Conservation (phyloP, 2,113 vertebrate genomes). For the Protobothrops mucrosquamatus region DNA sequence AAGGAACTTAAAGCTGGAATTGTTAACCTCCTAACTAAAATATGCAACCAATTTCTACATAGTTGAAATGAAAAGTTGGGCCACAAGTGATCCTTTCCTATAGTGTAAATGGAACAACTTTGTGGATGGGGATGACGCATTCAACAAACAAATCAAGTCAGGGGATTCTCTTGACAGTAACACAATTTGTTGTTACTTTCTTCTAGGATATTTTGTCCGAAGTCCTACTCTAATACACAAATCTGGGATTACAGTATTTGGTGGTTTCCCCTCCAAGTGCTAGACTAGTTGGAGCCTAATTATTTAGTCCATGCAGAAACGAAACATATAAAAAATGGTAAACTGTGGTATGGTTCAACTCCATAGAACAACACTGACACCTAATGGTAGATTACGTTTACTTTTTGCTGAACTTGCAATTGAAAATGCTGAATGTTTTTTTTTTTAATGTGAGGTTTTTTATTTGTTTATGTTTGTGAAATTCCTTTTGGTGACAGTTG, state of each 20-base stretch:
- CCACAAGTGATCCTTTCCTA: not conserved
- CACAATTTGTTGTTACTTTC: not conserved
- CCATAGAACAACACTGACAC: slow-evolving; percentile 24
- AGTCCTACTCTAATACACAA: not conserved
- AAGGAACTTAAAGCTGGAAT: not conserved
- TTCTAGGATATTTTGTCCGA: not conserved
- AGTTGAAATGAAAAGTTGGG: not conserved
- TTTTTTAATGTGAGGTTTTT: not conserved
- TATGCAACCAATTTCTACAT: not conserved
- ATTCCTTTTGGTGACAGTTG: not conserved
- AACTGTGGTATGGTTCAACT: not conserved
- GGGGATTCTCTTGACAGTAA: not conserved
- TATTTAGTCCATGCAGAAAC: not conserved
- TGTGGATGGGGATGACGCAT: not conserved
- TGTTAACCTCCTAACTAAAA: not conserved
- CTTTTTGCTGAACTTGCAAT: fast-evolving
- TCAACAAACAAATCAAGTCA: not conserved
- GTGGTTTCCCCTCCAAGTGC: not conserved
- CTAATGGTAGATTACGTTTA: slow-evolving; percentile 5
- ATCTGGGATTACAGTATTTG: not conserved
- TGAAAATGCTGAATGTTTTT: fast-evolving
- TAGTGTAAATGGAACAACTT: not conserved
- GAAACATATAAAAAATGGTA: not conserved
- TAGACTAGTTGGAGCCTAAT: not conserved
- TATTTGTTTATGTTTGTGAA: not conserved